Evolutionary conservation across 2,797 vertebrate species (phyloP), one percentile per base, ranked within the genome.

Genomic region (Remorina albescens): DNA sequence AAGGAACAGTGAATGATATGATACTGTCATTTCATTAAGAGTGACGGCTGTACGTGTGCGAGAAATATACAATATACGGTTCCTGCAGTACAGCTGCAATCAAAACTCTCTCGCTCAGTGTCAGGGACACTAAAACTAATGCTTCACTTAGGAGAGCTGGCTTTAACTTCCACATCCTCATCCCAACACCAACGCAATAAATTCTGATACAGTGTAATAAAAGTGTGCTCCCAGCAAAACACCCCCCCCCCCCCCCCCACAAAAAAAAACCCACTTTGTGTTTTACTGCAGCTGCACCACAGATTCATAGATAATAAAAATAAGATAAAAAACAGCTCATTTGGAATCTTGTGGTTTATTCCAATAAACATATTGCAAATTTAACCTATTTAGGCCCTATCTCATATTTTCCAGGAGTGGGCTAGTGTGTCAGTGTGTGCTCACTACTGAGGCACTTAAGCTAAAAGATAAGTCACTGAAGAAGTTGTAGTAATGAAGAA

Each of bases 1-100:
- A 53, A 50, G 30, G 67, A 76, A 65, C 64, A 56, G 55, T 53
- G 60, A 84, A 61, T 79, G 63, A 84, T 64, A 84, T 69, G 67
- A 64, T 71, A 73, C 64, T 84, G 84, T 86, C 76, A 76, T 85
- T 86, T 85, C 73, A 90, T 92, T 83, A 74, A 81, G 81, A 89
- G 70, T 85, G 83, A 88, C 68, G 61, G 50, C 79, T 82, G 64
- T 62, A 72, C 75, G 56, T 68, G 70, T 46, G 46, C 6, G 26
- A 67, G 64, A 77, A 82, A 84, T 76, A 84, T 85, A 88, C 86
- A 87, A 86, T 83, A 80, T 68, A 82, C 58, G 59, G 80, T 72
- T 83, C 72, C 63, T 79, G 76, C 66, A 84, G 75, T 84, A 86
- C 68, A 64, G 71, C 63, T 75, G 66, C 84, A 90, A 86, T 89